Conservation (phyloP, 1,140 invertebrate genomes). For the Monomorium pharaonis region DNA sequence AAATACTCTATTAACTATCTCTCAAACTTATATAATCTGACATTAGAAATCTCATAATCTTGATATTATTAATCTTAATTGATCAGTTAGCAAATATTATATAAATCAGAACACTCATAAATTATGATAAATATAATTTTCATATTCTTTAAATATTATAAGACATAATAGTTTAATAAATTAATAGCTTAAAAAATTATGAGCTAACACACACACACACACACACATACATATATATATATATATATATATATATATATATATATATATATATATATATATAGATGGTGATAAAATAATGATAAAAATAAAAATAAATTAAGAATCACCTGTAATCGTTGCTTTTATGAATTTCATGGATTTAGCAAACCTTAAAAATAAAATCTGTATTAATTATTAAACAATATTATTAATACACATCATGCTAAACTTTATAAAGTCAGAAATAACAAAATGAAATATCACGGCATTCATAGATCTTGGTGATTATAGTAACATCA, state of each 20-base stretch:
- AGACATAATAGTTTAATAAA: not conserved
- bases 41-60: no score
- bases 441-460: conserved; percentile 32
- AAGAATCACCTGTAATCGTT: not conserved
- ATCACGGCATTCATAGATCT: conserved; percentile 26
- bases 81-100: conserved; percentile 5
- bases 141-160: not conserved
- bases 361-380: not conserved
- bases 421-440: not conserved
- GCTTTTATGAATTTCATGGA: not conserved
- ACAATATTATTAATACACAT: not conserved
- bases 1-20: no score
- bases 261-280: no score
- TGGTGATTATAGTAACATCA: conserved; percentile 19
- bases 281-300: no score
- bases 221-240: no score
- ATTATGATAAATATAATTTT: not conserved
- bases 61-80: no score
- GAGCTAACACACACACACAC: no score
- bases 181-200: no score
- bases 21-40: no score
- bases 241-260: no score
- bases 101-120: not conserved
- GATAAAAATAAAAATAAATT: no score
- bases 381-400: not conserved